Base-by-base conservation (phyloP, 2,113 vertebrate genomes). In the Tachuris rubrigastra region DNA sequence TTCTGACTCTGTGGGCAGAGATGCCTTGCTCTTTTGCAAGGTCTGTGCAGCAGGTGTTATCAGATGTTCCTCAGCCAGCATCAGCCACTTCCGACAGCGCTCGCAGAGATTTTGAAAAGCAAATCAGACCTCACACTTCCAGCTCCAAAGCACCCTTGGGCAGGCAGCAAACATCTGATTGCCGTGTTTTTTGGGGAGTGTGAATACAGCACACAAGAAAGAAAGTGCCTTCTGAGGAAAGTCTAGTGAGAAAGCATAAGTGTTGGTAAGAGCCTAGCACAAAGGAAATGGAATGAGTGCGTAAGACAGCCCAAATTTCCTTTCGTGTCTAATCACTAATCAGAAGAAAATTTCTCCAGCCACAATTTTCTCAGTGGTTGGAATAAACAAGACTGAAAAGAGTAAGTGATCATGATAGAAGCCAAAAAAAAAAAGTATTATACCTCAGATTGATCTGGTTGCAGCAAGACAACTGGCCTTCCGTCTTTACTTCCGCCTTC, bases 281-380 rank as follows among this genome's bases (percentile, higher is more conserved):
- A 94, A 95, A 90, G 76, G 56, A 90, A 72, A 91, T 58, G 8
- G 79, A 86, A 55, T 47, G 37, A 80, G 68, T 52, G 23, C 35
- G n/a, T 53, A 87, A 72, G 62, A 58, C 2, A 1, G 28, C 44
- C 71, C 76, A 81, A 53, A 56, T 90, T 82, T 90, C 75, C 90
- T 79, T 95, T 95, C 91, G 82, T 97, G 89, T 63, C 90, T 96
- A 96, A 97, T 96, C 89, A 63, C 69, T 96, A 95, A 95, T 96
- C 85, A 93, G 75, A 95, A 97, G 66, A 89, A 97, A 95, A 97
- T 71, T 96, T 93, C 83, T 90, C 74, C 91, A 85, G 72, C 46
- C 44, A 89, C 52, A 94, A 82, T 98, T 98, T 98, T 97, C 95
- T 96, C 91, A 56, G 93, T 79, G 53, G 90, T 90, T 97, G 95